These are phyloP conservation scores for Orchesella flavescens DNA, from an alignment of 2,888 invertebrate species.

Conservation along the genomic window DNA sequence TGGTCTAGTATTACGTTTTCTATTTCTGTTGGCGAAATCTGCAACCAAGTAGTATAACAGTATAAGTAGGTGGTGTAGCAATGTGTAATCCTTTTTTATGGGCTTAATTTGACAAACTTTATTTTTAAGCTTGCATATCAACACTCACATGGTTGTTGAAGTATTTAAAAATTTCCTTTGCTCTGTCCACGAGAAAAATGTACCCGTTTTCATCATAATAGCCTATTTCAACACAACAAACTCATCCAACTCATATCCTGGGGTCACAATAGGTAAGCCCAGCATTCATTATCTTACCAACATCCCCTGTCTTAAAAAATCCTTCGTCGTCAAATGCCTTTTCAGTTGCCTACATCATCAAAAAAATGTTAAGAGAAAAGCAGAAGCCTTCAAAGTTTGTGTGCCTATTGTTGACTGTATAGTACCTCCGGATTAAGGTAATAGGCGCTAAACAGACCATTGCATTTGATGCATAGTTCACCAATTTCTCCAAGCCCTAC, in stretches of 20 bases:
- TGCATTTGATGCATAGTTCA: slow-evolving; percentile 74
- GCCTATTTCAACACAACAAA: slow-evolving; percentile 43
- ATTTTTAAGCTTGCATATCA: too few relatives aligned
- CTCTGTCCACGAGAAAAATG: slow-evolving; percentile 67
- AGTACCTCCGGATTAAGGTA: slow-evolving; percentile 64
- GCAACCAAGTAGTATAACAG: not conserved
- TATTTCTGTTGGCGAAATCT: slow-evolving; percentile 62
- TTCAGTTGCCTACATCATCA: slow-evolving; percentile 59
- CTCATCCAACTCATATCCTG: too few relatives aligned
- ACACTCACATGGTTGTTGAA: slow-evolving; percentile 68
- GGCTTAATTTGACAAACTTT: too few relatives aligned
- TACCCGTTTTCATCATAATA: slow-evolving; percentile 68
- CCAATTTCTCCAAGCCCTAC: slow-evolving; percentile 74
- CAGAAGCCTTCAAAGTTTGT: not conserved
- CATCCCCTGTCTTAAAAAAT: slow-evolving; percentile 69
- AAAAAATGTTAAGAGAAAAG: not conserved
- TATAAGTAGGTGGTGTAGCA: too few relatives aligned
- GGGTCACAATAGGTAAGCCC: too few relatives aligned
- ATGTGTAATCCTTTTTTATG: too few relatives aligned
- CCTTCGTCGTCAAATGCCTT: slow-evolving; percentile 63
- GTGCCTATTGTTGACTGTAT: not conserved
- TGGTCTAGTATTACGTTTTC: slow-evolving; percentile 60
- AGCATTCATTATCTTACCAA: slow-evolving; percentile 59
- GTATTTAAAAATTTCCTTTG: slow-evolving; percentile 71
- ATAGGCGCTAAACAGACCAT: slow-evolving; percentile 58